Evolutionary conservation across 1,140 invertebrate species (phyloP).

Genomic region (Drosophila funebris): DNA sequence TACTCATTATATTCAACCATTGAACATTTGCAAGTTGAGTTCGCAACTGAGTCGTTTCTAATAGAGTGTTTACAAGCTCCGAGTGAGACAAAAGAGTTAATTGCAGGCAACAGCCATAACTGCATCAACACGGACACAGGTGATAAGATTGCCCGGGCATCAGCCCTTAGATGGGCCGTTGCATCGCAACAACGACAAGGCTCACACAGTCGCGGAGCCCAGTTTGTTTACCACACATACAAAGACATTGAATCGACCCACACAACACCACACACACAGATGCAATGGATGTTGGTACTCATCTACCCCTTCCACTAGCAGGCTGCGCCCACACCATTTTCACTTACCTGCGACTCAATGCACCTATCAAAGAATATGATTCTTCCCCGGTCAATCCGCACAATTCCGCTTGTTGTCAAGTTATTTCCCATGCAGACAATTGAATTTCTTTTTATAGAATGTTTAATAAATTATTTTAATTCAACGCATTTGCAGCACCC

Average conservation of each 20-base stretch:
- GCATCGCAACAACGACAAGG: background rate
- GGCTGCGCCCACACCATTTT: slow-evolving; percentile 2
- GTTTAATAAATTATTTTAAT: slow-evolving; percentile 1
- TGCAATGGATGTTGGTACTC: background rate
- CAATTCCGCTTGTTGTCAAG: slow-evolving; percentile 35
- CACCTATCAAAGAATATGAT: slow-evolving; percentile 45
- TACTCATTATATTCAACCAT: too few relatives aligned
- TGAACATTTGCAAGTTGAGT: too few relatives aligned
- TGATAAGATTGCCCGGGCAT: slow-evolving; percentile 9
- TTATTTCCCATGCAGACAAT: slow-evolving; percentile 62
- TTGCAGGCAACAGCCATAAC: too few relatives aligned
- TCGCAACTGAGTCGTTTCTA: background rate
- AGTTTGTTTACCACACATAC: slow-evolving; percentile 17
- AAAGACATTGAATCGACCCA: background rate
- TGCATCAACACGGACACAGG: background rate
- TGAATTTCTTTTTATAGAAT: slow-evolving; percentile 8
- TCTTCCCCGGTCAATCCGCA: slow-evolving; percentile 50
- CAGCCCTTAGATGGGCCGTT: background rate
- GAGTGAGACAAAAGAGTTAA: too few relatives aligned
- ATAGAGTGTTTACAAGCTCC: background rate
- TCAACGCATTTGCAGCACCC: background rate
- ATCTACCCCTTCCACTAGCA: too few relatives aligned
- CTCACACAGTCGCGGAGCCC: background rate
- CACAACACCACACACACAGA: slow-evolving; percentile 11
- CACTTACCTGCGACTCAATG: slow-evolving; percentile 49